phyloP scores from a whole-genome alignment of 2,888 invertebrate species.

The Leucania comma region DNA sequence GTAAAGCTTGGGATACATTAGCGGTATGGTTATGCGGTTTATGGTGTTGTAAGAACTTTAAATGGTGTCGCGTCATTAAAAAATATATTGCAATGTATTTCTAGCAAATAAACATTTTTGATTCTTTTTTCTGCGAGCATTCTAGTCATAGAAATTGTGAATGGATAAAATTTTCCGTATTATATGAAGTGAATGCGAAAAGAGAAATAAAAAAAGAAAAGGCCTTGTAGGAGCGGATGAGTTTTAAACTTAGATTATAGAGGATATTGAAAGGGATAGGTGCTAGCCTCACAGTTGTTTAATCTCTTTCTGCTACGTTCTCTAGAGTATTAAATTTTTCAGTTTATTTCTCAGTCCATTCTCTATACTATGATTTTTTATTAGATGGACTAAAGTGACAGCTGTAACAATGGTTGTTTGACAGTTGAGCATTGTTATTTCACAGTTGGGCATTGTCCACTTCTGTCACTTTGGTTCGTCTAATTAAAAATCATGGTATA shows the following conservation, averaged over 20 bases:
- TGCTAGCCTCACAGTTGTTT: not conserved
- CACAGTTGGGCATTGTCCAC: no score
- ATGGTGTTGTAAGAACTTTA: slow-evolving; percentile 37
- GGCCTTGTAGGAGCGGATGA: no score
- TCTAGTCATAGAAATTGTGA: not conserved
- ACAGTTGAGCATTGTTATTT: no score
- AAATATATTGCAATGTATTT: no score
- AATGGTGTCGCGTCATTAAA: not conserved
- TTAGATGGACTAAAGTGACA: no score
- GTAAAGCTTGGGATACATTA: slow-evolving; percentile 44
- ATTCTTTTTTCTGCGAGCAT: no score
- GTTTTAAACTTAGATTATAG: not conserved
- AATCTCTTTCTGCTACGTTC: not conserved
- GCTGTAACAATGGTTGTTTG: no score
- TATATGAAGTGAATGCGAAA: not conserved
- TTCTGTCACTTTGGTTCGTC: no score
- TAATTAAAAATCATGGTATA: no score
- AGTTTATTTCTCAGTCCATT: not conserved
- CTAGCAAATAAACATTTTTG: no score
- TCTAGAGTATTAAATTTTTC: not conserved
- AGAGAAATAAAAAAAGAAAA: no score
- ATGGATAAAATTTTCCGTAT: not conserved
- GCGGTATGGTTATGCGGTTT: slow-evolving; percentile 26
- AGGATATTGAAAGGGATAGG: not conserved
- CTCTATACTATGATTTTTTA: no score